Conservation (phyloP, 2,113 vertebrate species). For the Rutilus rutilus region DNA sequence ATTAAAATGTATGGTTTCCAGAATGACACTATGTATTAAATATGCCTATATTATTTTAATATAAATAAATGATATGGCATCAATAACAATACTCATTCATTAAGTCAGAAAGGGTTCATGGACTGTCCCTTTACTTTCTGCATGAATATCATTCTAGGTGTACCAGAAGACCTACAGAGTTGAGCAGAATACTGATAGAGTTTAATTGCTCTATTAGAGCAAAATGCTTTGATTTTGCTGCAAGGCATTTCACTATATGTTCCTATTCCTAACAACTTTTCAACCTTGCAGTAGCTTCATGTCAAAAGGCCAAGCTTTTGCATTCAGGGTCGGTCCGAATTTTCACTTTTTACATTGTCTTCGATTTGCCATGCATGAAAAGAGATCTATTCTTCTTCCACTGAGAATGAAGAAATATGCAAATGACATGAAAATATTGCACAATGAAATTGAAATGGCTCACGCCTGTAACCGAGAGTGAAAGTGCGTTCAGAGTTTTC, state of each 20-base stretch:
- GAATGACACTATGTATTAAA: neutral
- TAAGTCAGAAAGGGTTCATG: neutral
- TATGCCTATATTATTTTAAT: neutral
- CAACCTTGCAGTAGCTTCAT: neutral
- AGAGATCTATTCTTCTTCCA: conserved; percentile 29
- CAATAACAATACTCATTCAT: neutral
- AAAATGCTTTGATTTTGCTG: neutral
- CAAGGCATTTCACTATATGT: neutral
- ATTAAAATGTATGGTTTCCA: neutral
- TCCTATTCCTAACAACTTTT: conserved; percentile 11
- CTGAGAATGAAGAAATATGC: conserved; percentile 64
- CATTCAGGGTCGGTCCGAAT: conserved; percentile 1
- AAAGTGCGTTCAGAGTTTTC: conserved; percentile 37
- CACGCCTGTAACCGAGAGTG: conserved; percentile 20
- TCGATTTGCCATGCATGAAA: conserved; percentile 30
- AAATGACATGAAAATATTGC: conserved; percentile 62
- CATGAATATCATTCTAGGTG: neutral
- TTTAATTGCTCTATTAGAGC: conserved; percentile 27
- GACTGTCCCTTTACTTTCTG: neutral
- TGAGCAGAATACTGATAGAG: neutral
- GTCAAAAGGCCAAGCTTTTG: conserved; percentile 24
- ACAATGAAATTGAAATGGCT: conserved; percentile 42
- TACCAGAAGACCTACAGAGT: neutral
- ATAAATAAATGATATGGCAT: neutral
- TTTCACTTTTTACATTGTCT: conserved; percentile 30